Evolutionary conservation across 2,113 vertebrate species (phyloP).

Genomic region (Centrocercus urophasianus): DNA sequence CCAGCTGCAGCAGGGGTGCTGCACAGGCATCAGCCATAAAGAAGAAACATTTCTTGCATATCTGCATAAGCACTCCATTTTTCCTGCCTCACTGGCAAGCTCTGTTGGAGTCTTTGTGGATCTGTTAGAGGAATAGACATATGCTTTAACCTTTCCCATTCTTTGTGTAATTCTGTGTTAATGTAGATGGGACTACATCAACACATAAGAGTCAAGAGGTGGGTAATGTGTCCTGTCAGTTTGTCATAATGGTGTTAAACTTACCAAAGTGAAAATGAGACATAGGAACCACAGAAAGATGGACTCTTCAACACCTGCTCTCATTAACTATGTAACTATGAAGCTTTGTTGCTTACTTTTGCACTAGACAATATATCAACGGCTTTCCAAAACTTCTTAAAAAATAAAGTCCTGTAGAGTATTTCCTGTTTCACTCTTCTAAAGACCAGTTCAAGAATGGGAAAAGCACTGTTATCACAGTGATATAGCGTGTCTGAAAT

Average conservation of each 20-base stretch:
- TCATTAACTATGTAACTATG: not conserved
- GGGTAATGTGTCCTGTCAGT: rapidly evolving
- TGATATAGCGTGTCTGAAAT: not conserved
- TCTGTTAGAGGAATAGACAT: not conserved
- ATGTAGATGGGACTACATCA: not conserved
- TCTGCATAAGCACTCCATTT: too few relatives aligned
- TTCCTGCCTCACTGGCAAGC: not conserved
- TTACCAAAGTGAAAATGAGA: not conserved
- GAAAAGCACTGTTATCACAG: not conserved
- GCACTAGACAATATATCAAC: not conserved
- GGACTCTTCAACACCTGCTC: not conserved
- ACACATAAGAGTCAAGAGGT: not conserved
- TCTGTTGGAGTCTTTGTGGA: not conserved
- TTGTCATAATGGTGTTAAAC: not conserved
- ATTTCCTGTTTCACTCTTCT: not conserved
- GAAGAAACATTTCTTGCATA: not conserved
- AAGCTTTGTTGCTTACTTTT: not conserved
- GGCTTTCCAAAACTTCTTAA: not conserved
- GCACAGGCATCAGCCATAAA: not conserved
- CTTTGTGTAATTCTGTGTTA: not conserved
- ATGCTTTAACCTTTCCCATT: not conserved
- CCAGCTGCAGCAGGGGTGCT: not conserved
- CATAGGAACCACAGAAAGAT: not conserved
- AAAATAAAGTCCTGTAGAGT: not conserved
- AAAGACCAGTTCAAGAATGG: not conserved